Evolutionary conservation across 2,113 vertebrate genomes (phyloP).

Genomic region (Gobio gobio): DNA sequence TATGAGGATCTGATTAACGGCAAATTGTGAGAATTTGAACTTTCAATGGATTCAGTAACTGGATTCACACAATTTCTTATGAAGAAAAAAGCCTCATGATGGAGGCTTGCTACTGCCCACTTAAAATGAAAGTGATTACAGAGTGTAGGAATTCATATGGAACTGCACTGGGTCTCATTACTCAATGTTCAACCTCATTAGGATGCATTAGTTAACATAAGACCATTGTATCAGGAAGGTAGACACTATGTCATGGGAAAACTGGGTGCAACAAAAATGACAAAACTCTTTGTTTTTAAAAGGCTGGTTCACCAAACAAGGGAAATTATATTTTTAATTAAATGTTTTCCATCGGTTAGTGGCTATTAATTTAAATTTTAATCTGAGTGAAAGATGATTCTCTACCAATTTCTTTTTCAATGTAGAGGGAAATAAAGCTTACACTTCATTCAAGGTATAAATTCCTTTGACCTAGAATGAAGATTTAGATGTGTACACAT

Average conservation of each 20-base stretch:
- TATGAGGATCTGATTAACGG: not conserved
- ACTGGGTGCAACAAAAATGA: not conserved
- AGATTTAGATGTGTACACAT: too few species aligned
- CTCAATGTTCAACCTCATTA: constrained; percentile 35
- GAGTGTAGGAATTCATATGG: constrained; percentile 51
- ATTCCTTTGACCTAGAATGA: too few species aligned
- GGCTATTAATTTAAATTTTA: not conserved
- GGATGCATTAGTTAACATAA: constrained; percentile 24
- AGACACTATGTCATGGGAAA: constrained; percentile 15
- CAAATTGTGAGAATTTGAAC: not conserved
- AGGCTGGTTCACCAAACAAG: not conserved
- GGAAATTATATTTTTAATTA: not conserved
- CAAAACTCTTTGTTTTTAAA: not conserved
- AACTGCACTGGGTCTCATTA: constrained; percentile 33
- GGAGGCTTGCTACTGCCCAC: constrained; percentile 49
- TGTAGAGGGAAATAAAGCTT: too few species aligned
- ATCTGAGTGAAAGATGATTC: too few species aligned
- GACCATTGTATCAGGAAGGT: not conserved
- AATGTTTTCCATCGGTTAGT: not conserved
- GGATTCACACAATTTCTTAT: not conserved
- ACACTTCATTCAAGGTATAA: too few species aligned
- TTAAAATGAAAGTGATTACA: constrained; percentile 47
- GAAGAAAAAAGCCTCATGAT: constrained; percentile 15
- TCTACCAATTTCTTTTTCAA: too few species aligned
- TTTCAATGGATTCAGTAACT: not conserved